Conservation (phyloP, 2,888 invertebrate genomes). For the Macaria liturata region DNA sequence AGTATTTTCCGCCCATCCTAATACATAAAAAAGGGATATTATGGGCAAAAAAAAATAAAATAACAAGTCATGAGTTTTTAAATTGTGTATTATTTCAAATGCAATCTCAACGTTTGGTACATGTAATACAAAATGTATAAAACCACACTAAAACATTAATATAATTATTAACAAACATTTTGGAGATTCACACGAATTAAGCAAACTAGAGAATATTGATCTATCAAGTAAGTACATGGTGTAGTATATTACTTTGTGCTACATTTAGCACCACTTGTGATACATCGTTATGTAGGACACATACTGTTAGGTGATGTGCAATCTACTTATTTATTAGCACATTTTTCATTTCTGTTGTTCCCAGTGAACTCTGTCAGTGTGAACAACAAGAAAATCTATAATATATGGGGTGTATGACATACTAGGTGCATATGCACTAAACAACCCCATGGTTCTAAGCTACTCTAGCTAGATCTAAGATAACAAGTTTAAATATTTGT, state of each 20-base stretch:
- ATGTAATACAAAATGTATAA: constrained; percentile 81
- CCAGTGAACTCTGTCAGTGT: too few relatives aligned
- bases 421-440: constrained; percentile 2
- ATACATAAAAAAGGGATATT: too few relatives aligned
- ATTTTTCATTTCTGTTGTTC: too few relatives aligned
- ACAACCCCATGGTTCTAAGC: constrained; percentile 5
- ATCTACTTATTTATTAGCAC: too few relatives aligned
- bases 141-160: constrained; percentile 64
- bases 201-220: constrained; percentile 48
- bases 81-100: constrained; percentile 73
- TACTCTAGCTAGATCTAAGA: constrained; percentile 9
- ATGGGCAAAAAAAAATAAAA: constrained; percentile 47
- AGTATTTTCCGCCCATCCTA: not conserved
- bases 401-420: too few relatives aligned
- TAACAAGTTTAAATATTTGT: constrained; percentile 11
- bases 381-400: too few relatives aligned
- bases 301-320: too few relatives aligned
- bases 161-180: constrained; percentile 56
- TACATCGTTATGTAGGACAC: constrained; percentile 9
- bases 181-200: constrained; percentile 60
- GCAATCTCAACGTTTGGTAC: constrained; percentile 81
- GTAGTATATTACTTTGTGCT: constrained; percentile 40
- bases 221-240: constrained; percentile 43
- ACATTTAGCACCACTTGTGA: constrained; percentile 37
- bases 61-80: constrained; percentile 51